phyloP scores from a whole-genome alignment of 2,888 invertebrate genomes.

The Scrobipalpa costella region DNA sequence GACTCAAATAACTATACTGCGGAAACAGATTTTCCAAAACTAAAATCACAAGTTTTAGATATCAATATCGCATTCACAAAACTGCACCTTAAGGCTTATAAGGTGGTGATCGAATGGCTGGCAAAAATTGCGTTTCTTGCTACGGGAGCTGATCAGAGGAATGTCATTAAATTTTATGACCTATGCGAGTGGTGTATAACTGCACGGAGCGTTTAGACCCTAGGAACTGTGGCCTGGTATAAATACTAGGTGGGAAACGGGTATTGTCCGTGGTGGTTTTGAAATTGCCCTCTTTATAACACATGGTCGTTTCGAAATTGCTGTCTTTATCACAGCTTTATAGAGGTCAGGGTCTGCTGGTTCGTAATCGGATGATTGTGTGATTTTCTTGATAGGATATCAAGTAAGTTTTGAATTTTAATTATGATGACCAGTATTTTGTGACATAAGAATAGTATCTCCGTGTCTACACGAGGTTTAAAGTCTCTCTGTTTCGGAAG shows the following conservation, averaged over 20 bases:
- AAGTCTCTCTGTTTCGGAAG: too few relatives aligned
- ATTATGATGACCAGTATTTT: too few relatives aligned
- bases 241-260: constrained; percentile 7
- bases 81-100: constrained; percentile 50
- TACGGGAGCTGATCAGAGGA: constrained; percentile 50
- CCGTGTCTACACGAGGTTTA: too few relatives aligned
- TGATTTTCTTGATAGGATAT: not conserved
- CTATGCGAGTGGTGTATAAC: constrained; percentile 50
- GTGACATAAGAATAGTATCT: too few relatives aligned
- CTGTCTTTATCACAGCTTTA: constrained; percentile 9
- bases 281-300: constrained; percentile 2
- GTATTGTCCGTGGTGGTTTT: not conserved
- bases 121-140: constrained; percentile 66
- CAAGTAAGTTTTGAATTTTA: too few relatives aligned
- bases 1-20: not conserved
- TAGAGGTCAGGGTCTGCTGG: constrained; percentile 4
- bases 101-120: constrained; percentile 58
- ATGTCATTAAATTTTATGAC: constrained; percentile 74
- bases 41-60: not conserved
- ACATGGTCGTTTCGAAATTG: not conserved
- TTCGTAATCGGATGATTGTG: not conserved
- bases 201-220: constrained; percentile 31
- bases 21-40: not conserved
- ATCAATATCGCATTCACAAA: constrained; percentile 27
- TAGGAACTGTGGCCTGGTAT: constrained; percentile 23